A percentile compares a stretch with the other conserved stretches of the same genome.
phyloP scores from a whole-genome alignment of 2,113 vertebrate genomes.

The Gambusia holbrooki region DNA sequence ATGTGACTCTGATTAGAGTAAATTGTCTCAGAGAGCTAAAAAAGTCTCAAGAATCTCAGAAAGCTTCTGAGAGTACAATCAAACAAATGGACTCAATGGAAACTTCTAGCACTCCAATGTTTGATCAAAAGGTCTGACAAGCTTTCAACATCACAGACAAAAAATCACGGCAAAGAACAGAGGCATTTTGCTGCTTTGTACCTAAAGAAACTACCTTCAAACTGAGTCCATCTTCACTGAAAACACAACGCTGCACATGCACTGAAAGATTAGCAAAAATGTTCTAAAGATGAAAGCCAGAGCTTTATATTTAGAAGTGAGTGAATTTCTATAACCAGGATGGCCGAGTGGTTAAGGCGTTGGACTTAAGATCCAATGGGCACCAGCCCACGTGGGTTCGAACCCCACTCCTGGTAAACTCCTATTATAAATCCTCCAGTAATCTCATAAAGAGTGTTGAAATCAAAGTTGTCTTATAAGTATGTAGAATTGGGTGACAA shows the following conservation, averaged over 20 bases:
- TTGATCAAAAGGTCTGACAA: background rate
- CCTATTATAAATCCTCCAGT: no score
- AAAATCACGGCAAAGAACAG: background rate
- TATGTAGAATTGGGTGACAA: no score
- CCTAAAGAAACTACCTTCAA: background rate
- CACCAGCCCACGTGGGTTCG: background rate
- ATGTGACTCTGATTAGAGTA: background rate
- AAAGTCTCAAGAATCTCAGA: background rate
- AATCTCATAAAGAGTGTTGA: no score
- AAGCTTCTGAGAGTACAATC: background rate
- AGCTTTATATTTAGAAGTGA: no score
- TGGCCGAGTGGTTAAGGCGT: background rate
- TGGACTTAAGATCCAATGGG: no score
- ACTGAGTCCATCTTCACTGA: slow-evolving; percentile 1
- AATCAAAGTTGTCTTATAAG: no score
- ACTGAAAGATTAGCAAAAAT: background rate
- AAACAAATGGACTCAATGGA: background rate
- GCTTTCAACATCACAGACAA: slow-evolving; percentile 2
- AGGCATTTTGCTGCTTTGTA: background rate
- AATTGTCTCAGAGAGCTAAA: background rate
- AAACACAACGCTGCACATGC: background rate
- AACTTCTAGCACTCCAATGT: background rate
- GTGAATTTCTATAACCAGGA: background rate
- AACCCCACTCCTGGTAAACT: background rate
- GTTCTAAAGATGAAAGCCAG: background rate